Evolutionary conservation across 1,140 invertebrate species (phyloP), one percentile per base, ranked within the genome.

Genomic region (Pogonus chalceus): DNA sequence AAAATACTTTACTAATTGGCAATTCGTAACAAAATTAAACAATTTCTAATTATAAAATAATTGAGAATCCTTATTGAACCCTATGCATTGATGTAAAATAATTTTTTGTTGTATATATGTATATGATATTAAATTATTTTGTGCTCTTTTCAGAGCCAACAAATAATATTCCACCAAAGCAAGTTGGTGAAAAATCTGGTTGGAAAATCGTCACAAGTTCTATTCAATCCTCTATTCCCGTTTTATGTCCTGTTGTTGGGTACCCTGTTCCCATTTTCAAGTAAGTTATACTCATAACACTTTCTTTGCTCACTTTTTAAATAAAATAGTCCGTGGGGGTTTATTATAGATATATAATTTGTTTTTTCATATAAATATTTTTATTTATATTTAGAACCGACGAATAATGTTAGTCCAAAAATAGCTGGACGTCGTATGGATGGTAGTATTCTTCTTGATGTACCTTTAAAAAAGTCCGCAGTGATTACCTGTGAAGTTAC

Each of bases 241-340:
- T 72, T 57, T 69, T 71, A 57, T 81, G 69, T 68, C 74, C 79
- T 54, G 82, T 83, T 47, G 83, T 86, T 71, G 82, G 82, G 62
- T 84, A 77, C 71, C 84, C 84, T 52, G 76, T 81, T 70, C 83
- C 83, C 63, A 68, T 73, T 66, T 82, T 81, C 75, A 80, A 79
- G 81, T 82, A 78, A 78, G 74, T 76, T 55, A 52, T 31, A 31
- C 4, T 7, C 26, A 7, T 31, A 43, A n/a, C n/a, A n/a, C n/a
- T n/a, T n/a, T n/a, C n/a, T n/a, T n/a, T n/a, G n/a, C n/a, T n/a
- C n/a, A n/a, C n/a, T n/a, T n/a, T n/a, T n/a, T n/a, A n/a, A n/a
- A n/a, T n/a, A n/a, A n/a, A n/a, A n/a, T n/a, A n/a, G n/a, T n/a
- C n/a, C n/a, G n/a, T n/a, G n/a, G n/a, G n/a, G n/a, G n/a, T n/a